Evolutionary conservation across 2,888 invertebrate genomes (phyloP).

Genomic region (Euzophera pinguis): DNA sequence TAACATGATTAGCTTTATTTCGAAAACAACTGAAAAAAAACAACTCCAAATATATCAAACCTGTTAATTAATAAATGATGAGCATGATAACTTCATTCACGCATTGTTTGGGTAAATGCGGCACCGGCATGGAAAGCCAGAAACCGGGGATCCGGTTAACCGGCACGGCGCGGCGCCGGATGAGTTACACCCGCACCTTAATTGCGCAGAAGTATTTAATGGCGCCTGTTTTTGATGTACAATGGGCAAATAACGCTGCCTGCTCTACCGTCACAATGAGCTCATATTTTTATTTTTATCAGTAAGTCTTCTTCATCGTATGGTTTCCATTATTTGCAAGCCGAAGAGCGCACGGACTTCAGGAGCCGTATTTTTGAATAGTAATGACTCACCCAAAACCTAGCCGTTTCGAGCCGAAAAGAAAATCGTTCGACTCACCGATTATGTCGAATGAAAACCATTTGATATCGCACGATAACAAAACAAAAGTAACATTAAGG

Average conservation of each 20-base stretch:
- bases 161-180: not conserved
- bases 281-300: not conserved
- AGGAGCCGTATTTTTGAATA: too few relatives aligned
- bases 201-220: conserved; percentile 47
- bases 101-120: conserved; percentile 11
- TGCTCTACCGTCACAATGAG: conserved; percentile 16
- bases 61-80: conserved; percentile 15
- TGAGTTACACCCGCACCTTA: conserved; percentile 27
- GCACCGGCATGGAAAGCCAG: not conserved
- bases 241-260: conserved; percentile 25
- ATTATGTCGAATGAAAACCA: too few relatives aligned
- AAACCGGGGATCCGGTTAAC: conserved; percentile 2
- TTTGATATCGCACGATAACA: too few relatives aligned
- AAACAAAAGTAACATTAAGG: too few relatives aligned
- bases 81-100: conserved; percentile 19
- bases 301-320: too few relatives aligned
- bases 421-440: too few relatives aligned
- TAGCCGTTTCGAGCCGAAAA: too few relatives aligned
- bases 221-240: conserved; percentile 34
- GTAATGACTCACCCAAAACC: too few relatives aligned
- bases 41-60: not conserved
- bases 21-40: too few relatives aligned
- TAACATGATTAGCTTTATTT: too few relatives aligned
- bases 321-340: too few relatives aligned
- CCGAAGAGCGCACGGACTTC: too few relatives aligned